Conservation (phyloP, 2,797 vertebrate species). For the Cirrhinus molitorella region DNA sequence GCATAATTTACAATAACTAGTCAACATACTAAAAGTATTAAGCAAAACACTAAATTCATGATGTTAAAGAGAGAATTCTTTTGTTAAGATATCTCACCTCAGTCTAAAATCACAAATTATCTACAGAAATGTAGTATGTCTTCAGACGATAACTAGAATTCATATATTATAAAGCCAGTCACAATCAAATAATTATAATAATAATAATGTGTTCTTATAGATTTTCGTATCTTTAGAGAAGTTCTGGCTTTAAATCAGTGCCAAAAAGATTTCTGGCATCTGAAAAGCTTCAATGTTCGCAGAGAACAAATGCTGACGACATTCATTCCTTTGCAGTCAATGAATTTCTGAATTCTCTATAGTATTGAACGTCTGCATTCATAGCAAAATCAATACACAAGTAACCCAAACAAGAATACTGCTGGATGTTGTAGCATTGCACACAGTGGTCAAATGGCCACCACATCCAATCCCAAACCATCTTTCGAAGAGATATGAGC, state of each 20-base stretch:
- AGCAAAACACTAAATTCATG: neutral
- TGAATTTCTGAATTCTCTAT: neutral
- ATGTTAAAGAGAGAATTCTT: neutral
- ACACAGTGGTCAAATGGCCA: constrained; percentile 9
- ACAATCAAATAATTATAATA: neutral
- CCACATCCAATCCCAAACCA: constrained; percentile 64
- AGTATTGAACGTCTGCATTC: neutral
- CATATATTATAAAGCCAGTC: neutral
- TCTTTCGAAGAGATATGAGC: constrained; percentile 69
- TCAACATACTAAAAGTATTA: neutral
- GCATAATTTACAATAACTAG: neutral
- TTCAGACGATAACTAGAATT: neutral
- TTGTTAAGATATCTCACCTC: neutral
- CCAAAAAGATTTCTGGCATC: neutral
- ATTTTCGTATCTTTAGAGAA: neutral
- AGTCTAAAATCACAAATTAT: neutral
- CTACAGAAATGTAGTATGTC: neutral
- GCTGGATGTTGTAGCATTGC: neutral
- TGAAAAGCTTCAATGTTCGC: neutral
- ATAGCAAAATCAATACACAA: constrained; percentile 20
- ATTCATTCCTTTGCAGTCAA: neutral
- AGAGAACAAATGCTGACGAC: neutral
- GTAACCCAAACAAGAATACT: neutral
- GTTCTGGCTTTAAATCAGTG: neutral
- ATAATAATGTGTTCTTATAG: neutral